phyloP scores from a whole-genome alignment of 2,888 invertebrate genomes.

The Napeogenes sylphis region DNA sequence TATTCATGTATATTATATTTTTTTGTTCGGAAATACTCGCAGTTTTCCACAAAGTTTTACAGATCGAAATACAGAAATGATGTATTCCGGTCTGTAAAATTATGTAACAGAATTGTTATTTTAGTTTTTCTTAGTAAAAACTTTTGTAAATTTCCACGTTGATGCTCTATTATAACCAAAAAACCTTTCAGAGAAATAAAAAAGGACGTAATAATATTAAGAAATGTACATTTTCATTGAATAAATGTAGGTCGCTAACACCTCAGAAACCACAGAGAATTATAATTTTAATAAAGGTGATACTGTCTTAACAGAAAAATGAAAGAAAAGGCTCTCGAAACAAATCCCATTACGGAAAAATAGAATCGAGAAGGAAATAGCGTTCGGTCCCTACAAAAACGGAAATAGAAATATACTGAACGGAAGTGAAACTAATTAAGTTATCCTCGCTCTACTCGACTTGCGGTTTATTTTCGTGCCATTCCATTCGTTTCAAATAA shows the following conservation, averaged over 20 bases:
- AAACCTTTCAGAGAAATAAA: too few species aligned
- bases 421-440: constrained; percentile 77
- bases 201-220: too few species aligned
- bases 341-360: constrained; percentile 71
- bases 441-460: constrained; percentile 68
- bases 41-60: too few species aligned
- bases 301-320: constrained; percentile 41
- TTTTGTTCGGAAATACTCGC: not conserved
- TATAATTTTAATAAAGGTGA: constrained; percentile 57
- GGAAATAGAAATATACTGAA: constrained; percentile 74
- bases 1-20: constrained; percentile 9
- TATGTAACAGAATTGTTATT: too few species aligned
- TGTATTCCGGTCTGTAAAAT: too few species aligned
- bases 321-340: constrained; percentile 54
- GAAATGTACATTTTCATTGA: too few species aligned
- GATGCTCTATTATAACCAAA: too few species aligned
- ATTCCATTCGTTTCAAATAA: constrained; percentile 61
- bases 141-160: too few species aligned
- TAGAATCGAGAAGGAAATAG: constrained; percentile 67
- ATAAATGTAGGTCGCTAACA: constrained; percentile 31
- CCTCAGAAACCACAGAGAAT: constrained; percentile 44
- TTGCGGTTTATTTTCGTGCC: constrained; percentile 72
- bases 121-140: too few species aligned
- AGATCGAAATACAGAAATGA: too few species aligned
- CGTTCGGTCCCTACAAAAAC: constrained; percentile 63